These are phyloP conservation scores for Protobothrops mucrosquamatus DNA, from an alignment of 2,113 vertebrate genomes.

Conservation along the genomic window DNA sequence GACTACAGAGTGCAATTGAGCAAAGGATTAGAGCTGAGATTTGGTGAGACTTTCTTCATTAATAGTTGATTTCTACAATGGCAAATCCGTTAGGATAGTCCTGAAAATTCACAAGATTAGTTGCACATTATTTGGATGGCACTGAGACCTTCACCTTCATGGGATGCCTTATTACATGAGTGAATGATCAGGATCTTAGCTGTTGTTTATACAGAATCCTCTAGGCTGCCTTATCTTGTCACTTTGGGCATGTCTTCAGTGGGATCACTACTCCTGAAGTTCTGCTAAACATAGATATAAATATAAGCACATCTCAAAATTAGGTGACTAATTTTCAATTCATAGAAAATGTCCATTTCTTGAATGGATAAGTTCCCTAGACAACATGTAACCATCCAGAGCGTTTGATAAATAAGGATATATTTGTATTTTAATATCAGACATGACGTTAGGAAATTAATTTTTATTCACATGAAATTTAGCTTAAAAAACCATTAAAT, in stretches of 20 bases:
- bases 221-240: neutral
- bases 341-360: neutral
- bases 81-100: neutral
- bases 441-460: neutral
- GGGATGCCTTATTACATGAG: neutral
- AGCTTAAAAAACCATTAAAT: constrained; percentile 22
- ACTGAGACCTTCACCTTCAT: neutral
- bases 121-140: neutral
- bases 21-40: neutral
- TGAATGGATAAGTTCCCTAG: neutral
- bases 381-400: neutral
- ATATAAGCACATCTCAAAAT: too few relatives aligned
- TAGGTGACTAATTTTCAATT: neutral
- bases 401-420: neutral
- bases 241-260: neutral
- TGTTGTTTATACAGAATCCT: neutral
- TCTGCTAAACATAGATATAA: neutral
- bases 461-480: neutral
- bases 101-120: neutral
- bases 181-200: neutral
- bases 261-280: neutral
- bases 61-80: neutral
- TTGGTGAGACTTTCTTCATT: neutral
- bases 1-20: neutral
- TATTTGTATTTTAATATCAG: neutral